These are phyloP conservation scores for Oostethus manadensis DNA, from an alignment of 2,113 vertebrate genomes.

Conservation along the genomic window DNA sequence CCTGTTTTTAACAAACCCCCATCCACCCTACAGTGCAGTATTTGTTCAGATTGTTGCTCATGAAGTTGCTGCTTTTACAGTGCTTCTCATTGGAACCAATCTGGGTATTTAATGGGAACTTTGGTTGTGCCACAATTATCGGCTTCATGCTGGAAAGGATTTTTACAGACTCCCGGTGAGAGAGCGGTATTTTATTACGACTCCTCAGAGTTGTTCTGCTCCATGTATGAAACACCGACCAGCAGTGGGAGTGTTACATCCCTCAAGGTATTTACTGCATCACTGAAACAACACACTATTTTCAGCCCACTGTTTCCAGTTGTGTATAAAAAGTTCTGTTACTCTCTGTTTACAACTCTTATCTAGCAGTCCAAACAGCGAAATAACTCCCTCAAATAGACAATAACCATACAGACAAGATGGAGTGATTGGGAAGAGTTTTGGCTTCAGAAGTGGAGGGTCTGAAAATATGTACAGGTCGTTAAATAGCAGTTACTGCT, in stretches of 20 bases:
- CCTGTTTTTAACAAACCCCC: conserved; percentile 40
- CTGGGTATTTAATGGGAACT: conserved; percentile 44
- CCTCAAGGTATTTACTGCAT: not conserved
- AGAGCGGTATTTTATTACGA: conserved; percentile 28
- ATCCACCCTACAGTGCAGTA: conserved; percentile 2
- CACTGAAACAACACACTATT: conserved; percentile 16
- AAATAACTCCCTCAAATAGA: no score
- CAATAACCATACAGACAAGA: no score
- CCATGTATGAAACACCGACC: not conserved
- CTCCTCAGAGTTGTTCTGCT: not conserved
- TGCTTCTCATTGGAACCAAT: conserved; percentile 17
- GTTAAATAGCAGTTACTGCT: conserved; percentile 46
- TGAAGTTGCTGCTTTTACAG: conserved; percentile 34
- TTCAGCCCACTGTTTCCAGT: no score
- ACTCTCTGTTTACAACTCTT: not conserved
- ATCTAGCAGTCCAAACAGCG: not conserved
- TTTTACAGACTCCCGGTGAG: conserved; percentile 58
- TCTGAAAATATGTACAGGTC: conserved; percentile 7
- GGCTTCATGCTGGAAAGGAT: conserved; percentile 34
- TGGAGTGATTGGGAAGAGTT: no score
- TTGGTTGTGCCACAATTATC: conserved; percentile 46
- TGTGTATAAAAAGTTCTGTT: no score
- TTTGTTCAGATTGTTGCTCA: conserved; percentile 14
- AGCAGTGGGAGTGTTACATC: conserved; percentile 1
- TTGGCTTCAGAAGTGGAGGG: not conserved